phyloP scores from a whole-genome alignment of 2,797 vertebrate genomes.

The Netta rufina region DNA sequence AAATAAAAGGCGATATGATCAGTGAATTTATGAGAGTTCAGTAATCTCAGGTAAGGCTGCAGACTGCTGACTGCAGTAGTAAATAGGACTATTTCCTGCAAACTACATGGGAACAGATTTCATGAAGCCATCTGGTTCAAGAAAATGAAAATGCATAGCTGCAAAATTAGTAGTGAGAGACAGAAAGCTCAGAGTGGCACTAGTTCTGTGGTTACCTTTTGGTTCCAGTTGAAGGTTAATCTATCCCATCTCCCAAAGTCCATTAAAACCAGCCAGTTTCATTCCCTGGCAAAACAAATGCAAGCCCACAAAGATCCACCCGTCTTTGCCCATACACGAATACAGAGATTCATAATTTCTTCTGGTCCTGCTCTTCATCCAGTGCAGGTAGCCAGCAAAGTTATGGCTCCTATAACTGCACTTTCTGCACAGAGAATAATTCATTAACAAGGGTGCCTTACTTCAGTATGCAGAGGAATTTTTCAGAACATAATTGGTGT shows the following conservation, averaged over 20 bases:
- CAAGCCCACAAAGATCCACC: not conserved
- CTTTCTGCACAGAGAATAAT: not conserved
- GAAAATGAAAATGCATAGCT: not conserved
- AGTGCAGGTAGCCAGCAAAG: not conserved
- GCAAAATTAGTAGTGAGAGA: not conserved
- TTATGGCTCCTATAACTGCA: accelerated
- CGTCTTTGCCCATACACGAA: not conserved
- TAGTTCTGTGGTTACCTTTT: not conserved
- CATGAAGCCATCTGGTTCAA: not conserved
- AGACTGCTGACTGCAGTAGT: not conserved
- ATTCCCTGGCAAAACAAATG: not conserved
- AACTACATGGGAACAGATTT: not conserved
- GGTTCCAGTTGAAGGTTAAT: not conserved
- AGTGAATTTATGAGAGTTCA: not conserved
- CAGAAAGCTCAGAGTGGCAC: not conserved
- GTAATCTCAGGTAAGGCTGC: not conserved
- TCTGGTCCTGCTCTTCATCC: not conserved
- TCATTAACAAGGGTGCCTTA: not conserved
- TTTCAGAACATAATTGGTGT: not conserved
- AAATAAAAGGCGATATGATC: not conserved
- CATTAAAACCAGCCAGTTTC: not conserved
- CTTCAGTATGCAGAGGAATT: not conserved
- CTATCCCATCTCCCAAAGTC: not conserved
- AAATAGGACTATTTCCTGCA: not conserved
- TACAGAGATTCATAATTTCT: too few species aligned